Base-by-base conservation (phyloP, 2,113 vertebrate genomes). In the Calyptomena viridis region DNA sequence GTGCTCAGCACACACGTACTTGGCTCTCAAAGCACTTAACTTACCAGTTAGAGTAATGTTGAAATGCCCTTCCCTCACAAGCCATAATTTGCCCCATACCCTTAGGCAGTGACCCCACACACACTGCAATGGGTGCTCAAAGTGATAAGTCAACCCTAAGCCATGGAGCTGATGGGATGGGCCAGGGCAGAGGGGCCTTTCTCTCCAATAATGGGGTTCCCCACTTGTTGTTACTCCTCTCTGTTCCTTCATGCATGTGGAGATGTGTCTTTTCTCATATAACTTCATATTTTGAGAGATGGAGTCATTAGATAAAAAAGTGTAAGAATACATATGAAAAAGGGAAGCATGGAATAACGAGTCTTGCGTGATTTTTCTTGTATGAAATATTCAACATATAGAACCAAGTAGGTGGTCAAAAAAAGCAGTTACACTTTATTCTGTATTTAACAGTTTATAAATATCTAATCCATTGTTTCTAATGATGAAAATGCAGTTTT, bases 181-280 rank as follows among this genome's bases (percentile, higher is more conserved):
- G 30, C 30, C 11, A 22, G 17, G 47, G 31, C 25, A 62, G 16
- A n/a, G 18, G 24, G 11, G 35, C 7, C 24, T 60, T 46, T 17
- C 39, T 46, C n/a, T 16, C 39, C 85, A 28, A 73, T 30, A 39
- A 1, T 8, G 31, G n/a, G 11, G 18, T 3, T 62, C 12, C 37
- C 27, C 9, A 20, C 11, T 19, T 35, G 35, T 24, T 2, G 0
- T 53, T 23, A 63, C 1, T 0, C 4, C 11, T 49, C 49, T 47
- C 27, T 53, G 11, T 19, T 73, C 44, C 56, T 66, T 46, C 31
- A 22, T 0, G 0, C 9, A 28, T 0, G 0, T 44, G 21, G 46
- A 60, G 12, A 52, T 7, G 14, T 20, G 8, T 14, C 18, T 58
- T 67, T 47, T 49, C 37, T 12, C 39, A 27, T 21, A 2, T 3